These are phyloP conservation scores for Glomeris maerens DNA, from an alignment of 1,140 invertebrate genomes.

Conservation along the genomic window DNA sequence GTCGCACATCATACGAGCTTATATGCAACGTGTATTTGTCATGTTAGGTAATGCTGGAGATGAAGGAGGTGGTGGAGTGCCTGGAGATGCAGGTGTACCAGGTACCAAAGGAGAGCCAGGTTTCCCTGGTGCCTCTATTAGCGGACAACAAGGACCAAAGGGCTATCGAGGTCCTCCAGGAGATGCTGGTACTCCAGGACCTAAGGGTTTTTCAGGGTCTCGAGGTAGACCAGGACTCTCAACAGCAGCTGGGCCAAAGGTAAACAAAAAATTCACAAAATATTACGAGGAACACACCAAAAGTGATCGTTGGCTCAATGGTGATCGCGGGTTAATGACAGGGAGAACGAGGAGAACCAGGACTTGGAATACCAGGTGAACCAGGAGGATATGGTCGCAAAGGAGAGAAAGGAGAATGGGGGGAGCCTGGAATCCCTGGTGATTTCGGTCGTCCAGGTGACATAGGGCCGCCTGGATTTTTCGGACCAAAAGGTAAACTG, in stretches of 20 bases:
- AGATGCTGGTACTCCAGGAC: slow-evolving; percentile 15
- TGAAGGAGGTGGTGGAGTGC: slow-evolving; percentile 10
- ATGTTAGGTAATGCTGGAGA: slow-evolving; percentile 13
- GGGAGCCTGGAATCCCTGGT: slow-evolving; percentile 12
- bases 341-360: not conserved
- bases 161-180: slow-evolving; percentile 19
- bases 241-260: no score
- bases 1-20: slow-evolving; percentile 15
- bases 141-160: slow-evolving; percentile 39
- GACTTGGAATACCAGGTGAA: slow-evolving; percentile 9
- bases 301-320: not conserved
- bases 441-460: slow-evolving; percentile 11
- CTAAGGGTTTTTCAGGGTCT: slow-evolving; percentile 20
- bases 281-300: no score
- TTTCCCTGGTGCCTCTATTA: slow-evolving; percentile 15
- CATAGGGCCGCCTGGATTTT: slow-evolving; percentile 8
- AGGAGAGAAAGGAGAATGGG: slow-evolving; percentile 11
- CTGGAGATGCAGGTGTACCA: not conserved
- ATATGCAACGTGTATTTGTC: slow-evolving; percentile 3
- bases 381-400: slow-evolving; percentile 18
- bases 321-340: not conserved
- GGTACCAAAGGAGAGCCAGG: slow-evolving; percentile 28
- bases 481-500: slow-evolving; percentile 12
- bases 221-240: not conserved
- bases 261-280: no score